These are phyloP conservation scores for Delia radicum DNA, from an alignment of 1,140 invertebrate species.

Conservation along the genomic window DNA sequence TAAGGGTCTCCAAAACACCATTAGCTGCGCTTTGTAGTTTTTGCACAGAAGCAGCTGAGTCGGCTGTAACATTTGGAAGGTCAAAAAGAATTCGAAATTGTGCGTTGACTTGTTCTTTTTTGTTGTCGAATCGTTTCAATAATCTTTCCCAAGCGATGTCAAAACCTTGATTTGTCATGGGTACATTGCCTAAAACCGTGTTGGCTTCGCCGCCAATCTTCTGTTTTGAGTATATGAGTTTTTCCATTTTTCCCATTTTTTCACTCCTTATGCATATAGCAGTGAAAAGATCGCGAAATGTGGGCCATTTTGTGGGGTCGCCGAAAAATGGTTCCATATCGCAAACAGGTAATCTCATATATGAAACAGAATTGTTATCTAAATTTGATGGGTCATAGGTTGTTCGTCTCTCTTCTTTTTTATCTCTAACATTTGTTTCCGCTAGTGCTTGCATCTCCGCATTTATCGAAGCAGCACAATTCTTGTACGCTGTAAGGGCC, in stretches of 20 bases:
- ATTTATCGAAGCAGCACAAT: too few relatives aligned
- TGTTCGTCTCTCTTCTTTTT: too few relatives aligned
- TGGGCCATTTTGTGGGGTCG: background rate
- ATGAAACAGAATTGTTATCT: too few relatives aligned
- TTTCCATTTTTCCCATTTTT: too few relatives aligned
- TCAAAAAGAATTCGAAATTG: background rate
- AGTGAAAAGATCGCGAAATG: background rate
- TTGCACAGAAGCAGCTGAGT: background rate
- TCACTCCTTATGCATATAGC: background rate
- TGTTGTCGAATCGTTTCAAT: background rate
- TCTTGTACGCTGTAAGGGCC: too few relatives aligned
- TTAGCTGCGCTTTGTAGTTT: background rate
- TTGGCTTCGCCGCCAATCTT: too few relatives aligned
- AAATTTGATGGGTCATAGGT: too few relatives aligned
- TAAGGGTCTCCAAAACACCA: background rate
- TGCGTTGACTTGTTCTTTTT: background rate
- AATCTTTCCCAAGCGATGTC: background rate
- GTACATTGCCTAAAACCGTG: too few relatives aligned
- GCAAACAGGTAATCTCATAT: background rate
- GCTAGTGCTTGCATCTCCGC: too few relatives aligned
- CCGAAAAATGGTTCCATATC: background rate
- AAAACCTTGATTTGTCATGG: too few relatives aligned
- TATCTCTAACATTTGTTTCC: too few relatives aligned
- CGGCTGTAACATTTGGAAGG: background rate
- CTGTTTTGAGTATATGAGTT: too few relatives aligned